A percentile compares a stretch with the other conserved stretches of the same genome.
Evolutionary conservation across 2,888 invertebrate genomes (phyloP).

Genomic region (Gasteruption jaculator): DNA sequence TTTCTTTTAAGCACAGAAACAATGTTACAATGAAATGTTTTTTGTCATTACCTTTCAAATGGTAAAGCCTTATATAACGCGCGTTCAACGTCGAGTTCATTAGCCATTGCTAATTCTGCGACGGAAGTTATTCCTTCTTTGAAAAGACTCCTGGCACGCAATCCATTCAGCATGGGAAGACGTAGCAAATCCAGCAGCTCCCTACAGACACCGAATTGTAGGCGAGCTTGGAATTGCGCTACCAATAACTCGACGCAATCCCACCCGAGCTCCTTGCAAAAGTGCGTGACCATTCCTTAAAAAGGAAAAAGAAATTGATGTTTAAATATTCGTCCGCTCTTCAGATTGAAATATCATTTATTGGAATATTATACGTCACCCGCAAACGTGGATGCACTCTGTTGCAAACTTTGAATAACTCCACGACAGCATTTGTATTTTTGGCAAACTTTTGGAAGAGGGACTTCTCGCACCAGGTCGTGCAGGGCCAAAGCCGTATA

Average conservation of each 20-base stretch:
- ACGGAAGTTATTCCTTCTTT: slow-evolving; percentile 76
- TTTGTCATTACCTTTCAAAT: slow-evolving; percentile 65
- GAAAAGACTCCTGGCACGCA: slow-evolving; percentile 78
- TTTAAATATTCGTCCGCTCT: background rate
- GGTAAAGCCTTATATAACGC: slow-evolving; percentile 74
- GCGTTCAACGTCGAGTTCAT: slow-evolving; percentile 67
- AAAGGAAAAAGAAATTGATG: slow-evolving; percentile 5
- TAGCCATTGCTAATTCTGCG: slow-evolving; percentile 72
- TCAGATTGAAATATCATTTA: slow-evolving; percentile 6
- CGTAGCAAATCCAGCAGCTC: slow-evolving; percentile 90
- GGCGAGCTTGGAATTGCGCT: slow-evolving; percentile 87
- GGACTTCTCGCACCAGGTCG: slow-evolving; percentile 88
- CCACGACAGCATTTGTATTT: slow-evolving; percentile 88
- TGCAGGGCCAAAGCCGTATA: slow-evolving; percentile 87
- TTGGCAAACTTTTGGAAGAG: slow-evolving; percentile 72
- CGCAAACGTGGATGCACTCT: slow-evolving; percentile 91
- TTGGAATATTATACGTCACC: slow-evolving; percentile 57
- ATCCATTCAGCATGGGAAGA: slow-evolving; percentile 76
- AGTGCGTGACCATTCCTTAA: slow-evolving; percentile 92
- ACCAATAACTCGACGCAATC: slow-evolving; percentile 82
- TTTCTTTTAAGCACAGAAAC: background rate
- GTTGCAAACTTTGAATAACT: slow-evolving; percentile 88
- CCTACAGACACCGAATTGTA: slow-evolving; percentile 90
- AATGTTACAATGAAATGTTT: background rate
- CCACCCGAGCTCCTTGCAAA: slow-evolving; percentile 92